Conservation (phyloP, 2,888 invertebrate genomes). For the Lingula anatina region DNA sequence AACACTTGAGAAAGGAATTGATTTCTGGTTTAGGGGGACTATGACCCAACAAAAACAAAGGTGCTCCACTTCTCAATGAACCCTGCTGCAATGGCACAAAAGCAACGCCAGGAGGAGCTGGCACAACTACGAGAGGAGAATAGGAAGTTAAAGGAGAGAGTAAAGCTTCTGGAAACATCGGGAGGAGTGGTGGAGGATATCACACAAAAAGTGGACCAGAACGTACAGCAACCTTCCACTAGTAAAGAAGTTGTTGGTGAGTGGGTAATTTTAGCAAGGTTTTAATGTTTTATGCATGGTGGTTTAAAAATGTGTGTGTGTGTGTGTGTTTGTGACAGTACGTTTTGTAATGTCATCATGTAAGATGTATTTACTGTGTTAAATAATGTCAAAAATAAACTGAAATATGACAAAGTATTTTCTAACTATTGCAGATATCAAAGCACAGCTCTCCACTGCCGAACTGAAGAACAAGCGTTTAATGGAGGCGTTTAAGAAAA, state of each 20-base stretch:
- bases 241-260: conserved; percentile 40
- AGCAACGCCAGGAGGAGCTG: conserved; percentile 22
- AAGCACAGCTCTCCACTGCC: conserved; percentile 60
- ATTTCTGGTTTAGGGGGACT: conserved; percentile 45
- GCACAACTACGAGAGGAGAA: conserved; percentile 31
- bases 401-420: too few relatives aligned
- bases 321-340: too few relatives aligned
- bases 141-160: conserved; percentile 25
- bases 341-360: too few relatives aligned
- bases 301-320: too few relatives aligned
- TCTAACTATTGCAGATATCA: conserved; percentile 26
- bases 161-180: conserved; percentile 36
- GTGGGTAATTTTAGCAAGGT: too few relatives aligned
- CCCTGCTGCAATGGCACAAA: conserved; percentile 30
- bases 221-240: conserved; percentile 28
- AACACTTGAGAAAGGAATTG: too few relatives aligned
- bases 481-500: conserved; percentile 79
- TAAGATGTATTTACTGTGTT: too few relatives aligned
- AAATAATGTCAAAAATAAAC: too few relatives aligned
- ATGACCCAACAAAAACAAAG: conserved; percentile 42
- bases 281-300: too few relatives aligned
- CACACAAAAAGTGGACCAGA: conserved; percentile 36
- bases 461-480: conserved; percentile 64
- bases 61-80: conserved; percentile 42
- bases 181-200: conserved; percentile 34